Conservation (phyloP, 2,888 invertebrate genomes). For the Pammene fasciana region DNA sequence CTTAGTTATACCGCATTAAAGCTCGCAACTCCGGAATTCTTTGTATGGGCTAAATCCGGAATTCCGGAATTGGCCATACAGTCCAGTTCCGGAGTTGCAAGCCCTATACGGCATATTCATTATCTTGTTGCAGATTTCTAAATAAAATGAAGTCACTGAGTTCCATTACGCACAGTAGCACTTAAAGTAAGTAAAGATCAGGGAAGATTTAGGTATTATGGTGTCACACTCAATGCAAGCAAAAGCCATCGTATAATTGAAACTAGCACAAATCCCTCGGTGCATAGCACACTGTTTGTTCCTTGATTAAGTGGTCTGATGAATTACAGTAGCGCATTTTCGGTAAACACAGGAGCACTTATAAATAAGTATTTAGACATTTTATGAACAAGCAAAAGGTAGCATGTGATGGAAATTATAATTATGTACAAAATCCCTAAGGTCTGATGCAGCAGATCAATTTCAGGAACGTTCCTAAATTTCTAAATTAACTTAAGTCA, state of each 20-base stretch:
- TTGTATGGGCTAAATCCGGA: no score
- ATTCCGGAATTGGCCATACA: no score
- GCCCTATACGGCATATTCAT: neutral
- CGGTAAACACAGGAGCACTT: neutral
- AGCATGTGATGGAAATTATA: neutral
- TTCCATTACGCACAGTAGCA: constrained; percentile 5
- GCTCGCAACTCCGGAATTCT: no score
- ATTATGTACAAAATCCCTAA: neutral
- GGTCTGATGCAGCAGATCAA: neutral
- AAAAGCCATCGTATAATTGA: constrained; percentile 10
- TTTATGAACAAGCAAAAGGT: neutral
- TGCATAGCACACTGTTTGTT: neutral
- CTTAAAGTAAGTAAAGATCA: constrained; percentile 3
- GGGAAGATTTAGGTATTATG: constrained; percentile 9
- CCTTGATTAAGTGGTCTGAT: neutral
- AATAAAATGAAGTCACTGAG: neutral
- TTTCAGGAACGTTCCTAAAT: neutral
- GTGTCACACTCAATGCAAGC: constrained; percentile 4
- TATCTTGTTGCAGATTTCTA: neutral
- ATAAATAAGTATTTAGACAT: neutral
- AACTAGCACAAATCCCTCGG: constrained; percentile 11
- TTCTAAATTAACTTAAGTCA: neutral
- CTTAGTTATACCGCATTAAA: no score
- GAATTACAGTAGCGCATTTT: constrained; percentile 6
- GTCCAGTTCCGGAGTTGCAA: neutral